Conservation (phyloP, 2,113 vertebrate genomes). For the Cebidichthys violaceus region DNA sequence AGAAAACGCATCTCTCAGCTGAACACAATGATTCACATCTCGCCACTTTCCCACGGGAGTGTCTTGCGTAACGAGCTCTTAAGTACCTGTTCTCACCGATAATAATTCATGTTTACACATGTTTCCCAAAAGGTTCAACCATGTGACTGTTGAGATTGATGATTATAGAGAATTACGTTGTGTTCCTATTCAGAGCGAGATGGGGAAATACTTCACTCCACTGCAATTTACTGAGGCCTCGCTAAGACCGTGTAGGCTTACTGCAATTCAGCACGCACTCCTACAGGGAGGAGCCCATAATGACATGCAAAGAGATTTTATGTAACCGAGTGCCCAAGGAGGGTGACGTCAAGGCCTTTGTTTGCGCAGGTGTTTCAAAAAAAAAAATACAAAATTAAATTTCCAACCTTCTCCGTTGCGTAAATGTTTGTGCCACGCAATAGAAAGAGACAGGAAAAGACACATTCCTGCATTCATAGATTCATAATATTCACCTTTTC, state of each 20-base stretch:
- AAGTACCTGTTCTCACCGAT: background rate
- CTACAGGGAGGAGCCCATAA: background rate
- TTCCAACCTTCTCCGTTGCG: background rate
- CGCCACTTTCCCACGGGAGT: conserved; percentile 17
- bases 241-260: background rate
- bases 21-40: background rate
- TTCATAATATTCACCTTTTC: conserved; percentile 5
- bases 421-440: background rate
- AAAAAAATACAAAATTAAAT: background rate
- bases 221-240: background rate
- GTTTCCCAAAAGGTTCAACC: conserved; percentile 8
- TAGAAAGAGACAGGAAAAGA: background rate
- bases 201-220: background rate
- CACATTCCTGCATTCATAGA: background rate
- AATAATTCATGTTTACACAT: conserved; percentile 16
- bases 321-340: background rate
- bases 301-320: conserved; percentile 9
- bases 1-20: background rate
- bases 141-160: background rate
- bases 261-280: background rate
- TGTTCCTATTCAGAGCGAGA: background rate
- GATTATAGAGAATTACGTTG: background rate
- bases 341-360: background rate
- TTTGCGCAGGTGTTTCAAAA: conserved; percentile 1
- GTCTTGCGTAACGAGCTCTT: background rate